phyloP scores from a whole-genome alignment of 2,113 vertebrate species.

The Saccopteryx leptura region DNA sequence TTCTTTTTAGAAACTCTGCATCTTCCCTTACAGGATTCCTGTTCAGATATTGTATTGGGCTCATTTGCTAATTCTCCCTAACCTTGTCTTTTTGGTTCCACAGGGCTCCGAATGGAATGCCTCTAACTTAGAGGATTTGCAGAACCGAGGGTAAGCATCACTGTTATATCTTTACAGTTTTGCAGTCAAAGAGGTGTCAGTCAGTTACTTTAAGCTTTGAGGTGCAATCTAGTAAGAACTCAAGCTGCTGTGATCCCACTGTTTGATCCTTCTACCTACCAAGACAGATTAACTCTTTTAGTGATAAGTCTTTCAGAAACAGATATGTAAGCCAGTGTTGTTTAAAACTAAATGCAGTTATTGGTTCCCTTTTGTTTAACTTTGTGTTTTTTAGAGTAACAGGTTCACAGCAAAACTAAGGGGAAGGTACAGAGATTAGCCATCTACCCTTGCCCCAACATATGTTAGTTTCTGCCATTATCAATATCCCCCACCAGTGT shows the following conservation, averaged over 20 bases:
- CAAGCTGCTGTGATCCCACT: background rate
- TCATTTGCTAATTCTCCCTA: slow-evolving; percentile 51
- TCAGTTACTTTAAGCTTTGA: slow-evolving; percentile 56
- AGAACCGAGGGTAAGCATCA: slow-evolving; percentile 96
- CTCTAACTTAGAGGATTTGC: slow-evolving; percentile 98
- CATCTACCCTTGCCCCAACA: background rate
- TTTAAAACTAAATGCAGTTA: slow-evolving; percentile 50
- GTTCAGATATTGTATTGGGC: slow-evolving; percentile 42
- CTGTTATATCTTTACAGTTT: slow-evolving; percentile 60
- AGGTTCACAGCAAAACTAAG: background rate
- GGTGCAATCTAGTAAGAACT: slow-evolving; percentile 25
- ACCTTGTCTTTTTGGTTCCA: slow-evolving; percentile 70
- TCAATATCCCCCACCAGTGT: background rate
- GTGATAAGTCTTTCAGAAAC: slow-evolving; percentile 56
- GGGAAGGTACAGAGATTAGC: background rate
- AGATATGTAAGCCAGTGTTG: background rate
- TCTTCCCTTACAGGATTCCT: background rate
- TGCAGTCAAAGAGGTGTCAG: background rate
- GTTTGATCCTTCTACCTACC: background rate
- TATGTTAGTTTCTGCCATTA: background rate
- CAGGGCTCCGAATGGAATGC: slow-evolving; percentile 99
- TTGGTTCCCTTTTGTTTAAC: background rate
- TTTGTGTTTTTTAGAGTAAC: background rate
- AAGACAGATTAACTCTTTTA: slow-evolving; percentile 32
- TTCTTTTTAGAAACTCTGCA: slow-evolving; percentile 45